Evolutionary conservation across 2,797 vertebrate genomes (phyloP).

Genomic region (Chloroceryle amazona): DNA sequence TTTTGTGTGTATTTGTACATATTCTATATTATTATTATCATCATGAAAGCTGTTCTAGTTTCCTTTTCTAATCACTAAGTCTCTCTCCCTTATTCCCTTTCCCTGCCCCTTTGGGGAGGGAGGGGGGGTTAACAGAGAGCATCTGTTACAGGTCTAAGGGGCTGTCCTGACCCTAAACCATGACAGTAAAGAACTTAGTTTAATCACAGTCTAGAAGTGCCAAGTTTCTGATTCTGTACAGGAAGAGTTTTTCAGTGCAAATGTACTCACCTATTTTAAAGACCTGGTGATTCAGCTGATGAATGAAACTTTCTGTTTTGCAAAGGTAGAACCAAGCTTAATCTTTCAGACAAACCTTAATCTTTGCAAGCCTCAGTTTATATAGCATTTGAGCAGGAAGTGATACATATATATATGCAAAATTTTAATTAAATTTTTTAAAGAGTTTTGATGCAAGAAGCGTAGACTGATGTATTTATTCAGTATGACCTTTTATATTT

Average conservation of each 20-base stretch:
- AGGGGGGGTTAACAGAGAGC: no score
- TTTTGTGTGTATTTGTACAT: no score
- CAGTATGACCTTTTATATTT: not conserved
- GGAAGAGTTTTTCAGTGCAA: not conserved
- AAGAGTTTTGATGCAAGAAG: not conserved
- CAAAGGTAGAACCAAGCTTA: not conserved
- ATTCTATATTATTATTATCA: no score
- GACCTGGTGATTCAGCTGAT: not conserved
- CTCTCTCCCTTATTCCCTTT: no score
- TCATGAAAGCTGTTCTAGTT: no score
- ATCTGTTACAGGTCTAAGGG: no score
- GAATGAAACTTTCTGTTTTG: not conserved
- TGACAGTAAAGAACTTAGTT: constrained; percentile 50
- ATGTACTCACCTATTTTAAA: not conserved
- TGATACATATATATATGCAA: not conserved
- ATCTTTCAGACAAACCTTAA: not conserved
- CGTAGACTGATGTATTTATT: not conserved
- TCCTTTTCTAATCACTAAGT: no score
- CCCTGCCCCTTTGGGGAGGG: no score
- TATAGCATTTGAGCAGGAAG: not conserved
- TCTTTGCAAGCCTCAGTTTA: not conserved
- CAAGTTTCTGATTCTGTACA: not conserved
- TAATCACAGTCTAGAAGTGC: not conserved
- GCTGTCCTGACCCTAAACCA: no score
- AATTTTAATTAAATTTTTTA: not conserved